Evolutionary conservation across 1,140 invertebrate species (phyloP), one percentile per base, ranked within the genome.

Genomic region (Lepidurus packardi): DNA sequence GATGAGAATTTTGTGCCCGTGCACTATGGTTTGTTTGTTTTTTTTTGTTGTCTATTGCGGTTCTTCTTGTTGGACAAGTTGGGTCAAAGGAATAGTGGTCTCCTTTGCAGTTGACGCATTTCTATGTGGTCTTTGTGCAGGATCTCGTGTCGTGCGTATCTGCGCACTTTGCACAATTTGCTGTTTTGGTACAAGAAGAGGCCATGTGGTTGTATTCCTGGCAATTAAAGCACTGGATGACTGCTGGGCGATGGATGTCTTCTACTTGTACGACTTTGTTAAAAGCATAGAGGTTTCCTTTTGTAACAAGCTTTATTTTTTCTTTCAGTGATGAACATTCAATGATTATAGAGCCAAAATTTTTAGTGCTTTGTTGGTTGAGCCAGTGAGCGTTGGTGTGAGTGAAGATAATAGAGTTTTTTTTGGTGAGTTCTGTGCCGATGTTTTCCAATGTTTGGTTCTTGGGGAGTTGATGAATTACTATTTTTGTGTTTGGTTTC

Each of bases 31-130:
- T 3, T 47, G 16, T 47, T 47, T 47, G 45, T 47, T 47, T 16
- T 16, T n/a, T n/a, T 1, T 47, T 2, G 9, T 47, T 47, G 16
- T 11, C 16, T 47, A 16, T 16, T 5, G n/a, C 41, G 42, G 42
- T 76, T 76, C 75, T 24, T 11, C 74, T 24, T 11, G 74, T 42
- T 3, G 74, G 10, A 24, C 74, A 75, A 16, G 25, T 75, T 16
- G 10, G 11, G 24, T 16, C 25, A 75, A 75, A 75, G 13, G 75
- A 42, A 24, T 42, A 44, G 41, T 76, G 75, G 7, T 42, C 21
- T 21, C 75, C 75, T 76, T 76, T 21, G 41, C 75, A 76, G 34
- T 76, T 76, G 34, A 41, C 75, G 42, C 75, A 76, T 21, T 43
- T 44, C 41, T n/a, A 5, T 34, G 75, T 41, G 21, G n/a, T 76